These are phyloP conservation scores for Rapana venosa DNA, from an alignment of 2,888 invertebrate genomes.

Conservation along the genomic window DNA sequence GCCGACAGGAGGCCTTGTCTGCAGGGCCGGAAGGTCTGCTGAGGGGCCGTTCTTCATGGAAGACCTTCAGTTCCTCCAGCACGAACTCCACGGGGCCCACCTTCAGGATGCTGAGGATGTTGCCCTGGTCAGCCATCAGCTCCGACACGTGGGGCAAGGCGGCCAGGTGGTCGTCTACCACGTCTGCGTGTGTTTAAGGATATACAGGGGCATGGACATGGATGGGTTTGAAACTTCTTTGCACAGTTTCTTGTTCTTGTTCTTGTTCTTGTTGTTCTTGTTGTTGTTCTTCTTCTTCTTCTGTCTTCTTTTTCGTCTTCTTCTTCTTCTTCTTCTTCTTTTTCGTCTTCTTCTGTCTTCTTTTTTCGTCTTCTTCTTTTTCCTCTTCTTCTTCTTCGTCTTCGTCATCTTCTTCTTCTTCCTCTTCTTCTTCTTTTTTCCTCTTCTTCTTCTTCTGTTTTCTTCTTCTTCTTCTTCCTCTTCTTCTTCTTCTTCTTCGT, in stretches of 20 bases:
- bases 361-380: too few relatives aligned
- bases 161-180: not conserved
- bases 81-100: slow-evolving; percentile 14
- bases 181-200: not conserved
- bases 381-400: too few relatives aligned
- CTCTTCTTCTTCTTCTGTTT: too few relatives aligned
- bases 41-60: not conserved
- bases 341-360: not conserved
- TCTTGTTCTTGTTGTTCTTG: not conserved
- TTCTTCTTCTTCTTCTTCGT: too few relatives aligned
- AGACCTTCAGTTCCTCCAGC: not conserved
- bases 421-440: too few relatives aligned
- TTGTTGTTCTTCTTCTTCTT: not conserved
- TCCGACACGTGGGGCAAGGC: not conserved
- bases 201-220: not conserved
- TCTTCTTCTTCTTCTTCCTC: too few relatives aligned
- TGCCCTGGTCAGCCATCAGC: not conserved
- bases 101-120: not conserved
- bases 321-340: not conserved
- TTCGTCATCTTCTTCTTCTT: too few relatives aligned
- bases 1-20: not conserved
- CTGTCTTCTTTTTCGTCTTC: not conserved
- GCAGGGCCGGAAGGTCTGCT: not conserved
- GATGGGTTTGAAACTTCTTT: not conserved
- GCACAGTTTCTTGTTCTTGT: not conserved